phyloP scores from a whole-genome alignment of 2,113 vertebrate genomes.

The Dipodomys stephensi region DNA sequence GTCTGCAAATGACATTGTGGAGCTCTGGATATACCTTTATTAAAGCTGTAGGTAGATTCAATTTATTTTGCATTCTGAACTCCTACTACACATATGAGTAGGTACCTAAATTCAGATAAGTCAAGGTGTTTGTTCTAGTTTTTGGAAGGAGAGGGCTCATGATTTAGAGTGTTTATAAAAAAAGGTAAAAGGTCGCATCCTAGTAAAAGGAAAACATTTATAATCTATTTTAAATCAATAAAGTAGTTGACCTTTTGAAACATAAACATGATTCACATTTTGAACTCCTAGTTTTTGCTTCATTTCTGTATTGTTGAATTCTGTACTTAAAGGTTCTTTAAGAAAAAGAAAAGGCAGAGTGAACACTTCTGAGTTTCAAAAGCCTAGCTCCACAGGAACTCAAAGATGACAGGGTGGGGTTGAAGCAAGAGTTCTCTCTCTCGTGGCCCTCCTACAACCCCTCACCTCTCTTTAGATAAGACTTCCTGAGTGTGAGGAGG shows the following conservation, averaged over 20 bases:
- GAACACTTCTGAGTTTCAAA: slow-evolving; percentile 40
- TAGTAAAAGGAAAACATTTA: background rate
- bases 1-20: background rate
- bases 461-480: background rate
- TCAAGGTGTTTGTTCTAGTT: background rate
- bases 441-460: background rate
- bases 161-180: slow-evolving; percentile 10
- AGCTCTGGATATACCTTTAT: background rate
- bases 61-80: background rate
- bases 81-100: background rate
- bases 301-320: background rate
- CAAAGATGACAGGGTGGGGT: slow-evolving; percentile 17
- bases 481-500: background rate
- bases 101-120: background rate
- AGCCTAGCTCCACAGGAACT: background rate
- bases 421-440: background rate
- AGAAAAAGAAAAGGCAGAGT: background rate
- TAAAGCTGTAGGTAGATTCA: background rate
- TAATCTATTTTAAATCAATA: background rate
- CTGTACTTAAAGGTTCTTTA: background rate
- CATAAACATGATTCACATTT: background rate
- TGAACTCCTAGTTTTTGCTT: background rate
- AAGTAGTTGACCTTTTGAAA: background rate
- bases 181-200: background rate
- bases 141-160: background rate